phyloP scores from a whole-genome alignment of 92 coral and sea anemone species.

The Umimayanthus chanpuru region DNA sequence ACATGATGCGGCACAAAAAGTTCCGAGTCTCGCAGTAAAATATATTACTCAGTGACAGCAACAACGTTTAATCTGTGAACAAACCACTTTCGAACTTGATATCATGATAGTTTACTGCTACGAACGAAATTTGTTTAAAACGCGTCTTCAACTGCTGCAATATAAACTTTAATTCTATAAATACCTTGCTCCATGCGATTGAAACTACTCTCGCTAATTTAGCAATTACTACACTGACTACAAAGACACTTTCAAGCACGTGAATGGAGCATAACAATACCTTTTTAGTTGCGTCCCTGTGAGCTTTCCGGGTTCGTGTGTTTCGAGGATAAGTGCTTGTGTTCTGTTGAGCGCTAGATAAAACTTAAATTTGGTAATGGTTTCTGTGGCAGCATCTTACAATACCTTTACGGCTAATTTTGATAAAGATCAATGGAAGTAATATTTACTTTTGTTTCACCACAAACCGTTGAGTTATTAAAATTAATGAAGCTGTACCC shows the following conservation, averaged over 20 bases:
- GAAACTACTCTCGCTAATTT: background rate
- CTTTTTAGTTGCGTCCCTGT: background rate
- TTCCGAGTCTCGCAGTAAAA: background rate
- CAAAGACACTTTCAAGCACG: background rate
- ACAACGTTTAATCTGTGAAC: background rate
- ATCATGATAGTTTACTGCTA: background rate
- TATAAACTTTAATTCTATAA: background rate
- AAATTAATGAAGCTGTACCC: slow-evolving; percentile 37
- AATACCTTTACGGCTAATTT: slow-evolving; percentile 18
- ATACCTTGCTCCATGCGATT: background rate
- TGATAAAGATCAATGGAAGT: slow-evolving; percentile 38
- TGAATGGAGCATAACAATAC: background rate
- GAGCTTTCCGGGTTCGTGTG: background rate
- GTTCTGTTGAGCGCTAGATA: background rate
- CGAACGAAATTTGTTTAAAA: background rate
- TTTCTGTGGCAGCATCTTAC: slow-evolving; percentile 31
- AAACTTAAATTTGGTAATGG: background rate
- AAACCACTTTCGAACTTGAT: background rate
- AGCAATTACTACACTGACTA: too few relatives aligned
- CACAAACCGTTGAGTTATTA: slow-evolving; percentile 42
- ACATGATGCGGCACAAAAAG: background rate
- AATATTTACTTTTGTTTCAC: slow-evolving; percentile 11
- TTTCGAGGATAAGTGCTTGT: background rate
- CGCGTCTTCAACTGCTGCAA: background rate
- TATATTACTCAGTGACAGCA: background rate